Conservation (phyloP, 2,797 vertebrate genomes). For the Erethizon dorsatum region DNA sequence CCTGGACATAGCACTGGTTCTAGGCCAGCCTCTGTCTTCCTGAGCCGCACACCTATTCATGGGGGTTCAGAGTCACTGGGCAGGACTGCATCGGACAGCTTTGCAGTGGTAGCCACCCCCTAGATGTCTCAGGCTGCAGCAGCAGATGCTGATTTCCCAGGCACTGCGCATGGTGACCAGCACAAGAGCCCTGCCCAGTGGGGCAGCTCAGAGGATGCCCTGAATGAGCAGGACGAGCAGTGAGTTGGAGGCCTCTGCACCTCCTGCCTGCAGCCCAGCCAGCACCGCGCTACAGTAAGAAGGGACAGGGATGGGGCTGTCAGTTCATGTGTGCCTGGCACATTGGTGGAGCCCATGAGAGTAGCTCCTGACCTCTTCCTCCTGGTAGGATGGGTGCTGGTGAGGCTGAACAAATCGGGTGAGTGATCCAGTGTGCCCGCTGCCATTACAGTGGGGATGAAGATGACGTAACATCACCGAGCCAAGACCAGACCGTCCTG, state of each 20-base stretch:
- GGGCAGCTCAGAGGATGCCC: neutral
- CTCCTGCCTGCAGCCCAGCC: neutral
- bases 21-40: neutral
- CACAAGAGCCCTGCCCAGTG: neutral
- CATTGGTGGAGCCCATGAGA: neutral
- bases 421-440: neutral
- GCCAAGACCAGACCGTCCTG: too few species aligned
- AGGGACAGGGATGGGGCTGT: neutral
- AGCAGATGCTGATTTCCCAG: neutral
- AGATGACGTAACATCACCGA: fast-evolving
- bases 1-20: neutral
- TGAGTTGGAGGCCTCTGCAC: neutral
- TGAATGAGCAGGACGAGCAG: neutral
- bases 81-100: neutral
- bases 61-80: fast-evolving
- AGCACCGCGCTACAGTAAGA: neutral
- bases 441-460: neutral
- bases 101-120: neutral
- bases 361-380: neutral
- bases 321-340: fast-evolving
- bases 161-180: neutral
- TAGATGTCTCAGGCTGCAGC: too few species aligned
- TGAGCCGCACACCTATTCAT: fast-evolving
- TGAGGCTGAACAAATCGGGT: neutral
- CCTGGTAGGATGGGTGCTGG: neutral